These are phyloP conservation scores for Aspidiotus rigidus DNA, from an alignment of 2,888 invertebrate genomes.

Conservation along the genomic window DNA sequence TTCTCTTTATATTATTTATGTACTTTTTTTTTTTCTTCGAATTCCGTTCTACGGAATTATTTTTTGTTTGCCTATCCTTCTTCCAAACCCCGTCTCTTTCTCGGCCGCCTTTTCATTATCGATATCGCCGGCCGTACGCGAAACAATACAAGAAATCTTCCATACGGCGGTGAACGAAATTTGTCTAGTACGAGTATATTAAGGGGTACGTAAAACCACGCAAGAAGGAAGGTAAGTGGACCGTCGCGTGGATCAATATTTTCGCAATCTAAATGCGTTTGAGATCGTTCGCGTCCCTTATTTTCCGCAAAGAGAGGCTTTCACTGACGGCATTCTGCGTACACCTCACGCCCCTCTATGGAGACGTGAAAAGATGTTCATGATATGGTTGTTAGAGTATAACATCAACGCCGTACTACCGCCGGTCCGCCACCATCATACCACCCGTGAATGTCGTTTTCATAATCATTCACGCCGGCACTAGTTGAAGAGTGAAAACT, in stretches of 20 bases:
- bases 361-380: conserved; percentile 7
- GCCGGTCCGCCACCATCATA: conserved; percentile 2
- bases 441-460: conserved; percentile 6
- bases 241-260: conserved; percentile 23
- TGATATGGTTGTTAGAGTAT: conserved; percentile 5
- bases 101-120: too few species aligned
- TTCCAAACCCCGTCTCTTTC: too few species aligned
- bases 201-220: not conserved
- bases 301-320: too few species aligned
- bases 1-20: too few species aligned
- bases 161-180: conserved; percentile 6
- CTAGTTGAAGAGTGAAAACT: not conserved
- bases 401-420: not conserved
- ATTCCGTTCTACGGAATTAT: too few species aligned
- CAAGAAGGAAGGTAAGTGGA: conserved; percentile 21
- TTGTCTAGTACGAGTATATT: conserved; percentile 7
- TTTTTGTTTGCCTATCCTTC: too few species aligned
- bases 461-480: conserved; percentile 4
- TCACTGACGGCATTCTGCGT: too few species aligned
- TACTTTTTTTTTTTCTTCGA: too few species aligned
- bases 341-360: not conserved
- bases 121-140: not conserved
- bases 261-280: conserved; percentile 27
- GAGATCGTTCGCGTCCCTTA: not conserved
- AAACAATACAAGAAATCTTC: conserved; percentile 22